A percentile compares a stretch with the other conserved stretches of the same genome.
phyloP scores from a whole-genome alignment of 2,113 vertebrate species.

The Platysternon megacephalum region DNA sequence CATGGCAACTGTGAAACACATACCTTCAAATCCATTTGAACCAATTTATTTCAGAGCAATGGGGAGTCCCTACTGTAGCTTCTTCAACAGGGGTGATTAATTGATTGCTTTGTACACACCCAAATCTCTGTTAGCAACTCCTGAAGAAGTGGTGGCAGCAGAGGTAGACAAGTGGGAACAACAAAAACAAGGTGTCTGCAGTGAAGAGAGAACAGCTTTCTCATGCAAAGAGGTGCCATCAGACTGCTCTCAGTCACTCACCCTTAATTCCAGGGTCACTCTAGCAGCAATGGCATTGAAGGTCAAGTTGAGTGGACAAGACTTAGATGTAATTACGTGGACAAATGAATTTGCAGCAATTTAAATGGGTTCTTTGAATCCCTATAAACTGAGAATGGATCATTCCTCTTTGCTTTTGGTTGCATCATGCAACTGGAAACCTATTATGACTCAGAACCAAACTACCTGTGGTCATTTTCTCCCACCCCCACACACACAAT shows the following conservation, averaged over 20 bases:
- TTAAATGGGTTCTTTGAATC: not conserved
- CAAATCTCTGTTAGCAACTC: not conserved
- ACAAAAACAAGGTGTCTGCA: not conserved
- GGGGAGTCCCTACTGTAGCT: not conserved
- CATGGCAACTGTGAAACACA: not conserved
- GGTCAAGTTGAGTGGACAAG: not conserved
- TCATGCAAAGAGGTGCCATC: not conserved
- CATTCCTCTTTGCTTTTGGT: not conserved
- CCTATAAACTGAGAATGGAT: accelerated
- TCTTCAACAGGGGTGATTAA: accelerated
- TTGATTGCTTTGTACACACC: not conserved
- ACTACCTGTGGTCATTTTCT: accelerated
- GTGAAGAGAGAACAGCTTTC: not conserved
- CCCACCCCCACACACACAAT: not conserved
- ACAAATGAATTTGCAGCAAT: not conserved
- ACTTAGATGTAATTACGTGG: no score
- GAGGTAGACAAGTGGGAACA: not conserved
- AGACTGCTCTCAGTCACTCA: not conserved
- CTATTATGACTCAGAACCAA: not conserved
- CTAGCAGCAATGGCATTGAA: not conserved
- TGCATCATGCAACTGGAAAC: accelerated
- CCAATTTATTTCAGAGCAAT: not conserved
- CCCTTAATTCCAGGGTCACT: not conserved
- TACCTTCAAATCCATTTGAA: not conserved
- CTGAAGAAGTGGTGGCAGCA: no score